Conservation (phyloP, 1,140 invertebrate species). For the Neodiprion fabricii region DNA sequence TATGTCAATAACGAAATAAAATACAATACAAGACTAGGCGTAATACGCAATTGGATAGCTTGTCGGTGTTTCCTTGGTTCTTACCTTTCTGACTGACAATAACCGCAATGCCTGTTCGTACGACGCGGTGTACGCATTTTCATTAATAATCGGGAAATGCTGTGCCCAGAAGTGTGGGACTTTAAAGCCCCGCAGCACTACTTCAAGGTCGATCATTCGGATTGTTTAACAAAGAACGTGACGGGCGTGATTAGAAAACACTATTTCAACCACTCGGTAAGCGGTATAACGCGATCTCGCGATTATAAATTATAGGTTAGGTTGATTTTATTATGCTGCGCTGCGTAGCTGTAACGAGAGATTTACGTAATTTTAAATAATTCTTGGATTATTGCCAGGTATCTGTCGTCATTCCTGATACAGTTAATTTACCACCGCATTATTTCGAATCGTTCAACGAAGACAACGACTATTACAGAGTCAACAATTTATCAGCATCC, state of each 20-base stretch:
- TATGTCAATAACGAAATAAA: too few species aligned
- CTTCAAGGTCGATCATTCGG: slow-evolving; percentile 42
- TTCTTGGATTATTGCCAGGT: slow-evolving; percentile 56
- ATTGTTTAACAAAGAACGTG: slow-evolving; percentile 32
- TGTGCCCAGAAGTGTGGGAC: slow-evolving; percentile 64
- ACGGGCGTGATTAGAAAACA: slow-evolving; percentile 47
- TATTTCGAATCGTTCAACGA: slow-evolving; percentile 50
- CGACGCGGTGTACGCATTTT: neutral
- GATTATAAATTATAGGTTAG: slow-evolving; percentile 32
- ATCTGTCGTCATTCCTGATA: slow-evolving; percentile 63
- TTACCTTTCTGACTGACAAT: too few species aligned
- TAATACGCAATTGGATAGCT: too few species aligned
- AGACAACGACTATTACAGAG: slow-evolving; percentile 66
- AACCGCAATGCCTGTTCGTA: too few species aligned
- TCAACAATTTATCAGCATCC: slow-evolving; percentile 51
- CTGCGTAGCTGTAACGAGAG: slow-evolving; percentile 22
- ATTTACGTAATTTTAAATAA: slow-evolving; percentile 50
- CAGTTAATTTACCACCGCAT: slow-evolving; percentile 49
- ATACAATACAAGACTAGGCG: too few species aligned
- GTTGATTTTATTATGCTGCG: slow-evolving; percentile 23
- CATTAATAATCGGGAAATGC: slow-evolving; percentile 51
- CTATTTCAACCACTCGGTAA: slow-evolving; percentile 64
- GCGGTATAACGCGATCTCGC: slow-evolving; percentile 20
- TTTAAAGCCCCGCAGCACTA: slow-evolving; percentile 55
- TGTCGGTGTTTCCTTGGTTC: too few species aligned